Percentiles rank a stretch among this genome's conserved stretches.
Conservation (phyloP, 37 sponge, comb jelly and placozoan genomes). For the Eunapius fragilis region DNA sequence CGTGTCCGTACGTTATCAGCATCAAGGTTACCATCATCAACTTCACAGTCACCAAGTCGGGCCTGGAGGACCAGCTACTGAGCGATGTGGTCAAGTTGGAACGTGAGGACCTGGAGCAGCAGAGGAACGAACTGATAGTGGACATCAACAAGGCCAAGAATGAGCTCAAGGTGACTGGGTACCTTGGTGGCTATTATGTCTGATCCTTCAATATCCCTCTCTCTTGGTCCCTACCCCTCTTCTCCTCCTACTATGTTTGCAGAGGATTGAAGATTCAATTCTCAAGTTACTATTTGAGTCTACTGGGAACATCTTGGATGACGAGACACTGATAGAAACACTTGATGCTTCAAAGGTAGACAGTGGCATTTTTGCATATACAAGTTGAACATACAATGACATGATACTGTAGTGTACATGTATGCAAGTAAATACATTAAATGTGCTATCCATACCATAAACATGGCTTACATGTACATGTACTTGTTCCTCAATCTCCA, state of each 20-base stretch:
- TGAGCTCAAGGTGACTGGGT: slow-evolving; percentile 76
- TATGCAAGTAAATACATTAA: neutral
- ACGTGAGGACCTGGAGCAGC: slow-evolving; percentile 93
- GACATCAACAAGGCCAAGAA: slow-evolving; percentile 94
- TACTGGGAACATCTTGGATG: slow-evolving; percentile 95
- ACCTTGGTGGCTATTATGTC: neutral
- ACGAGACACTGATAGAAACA: slow-evolving; percentile 92
- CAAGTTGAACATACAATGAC: too few species aligned
- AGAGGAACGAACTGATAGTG: slow-evolving; percentile 91
- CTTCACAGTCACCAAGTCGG: slow-evolving; percentile 97
- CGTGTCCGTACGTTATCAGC: slow-evolving; percentile 95
- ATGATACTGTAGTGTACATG: too few species aligned
- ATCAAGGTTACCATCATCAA: slow-evolving; percentile 99
- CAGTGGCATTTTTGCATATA: neutral
- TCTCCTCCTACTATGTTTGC: neutral
- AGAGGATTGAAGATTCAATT: slow-evolving; percentile 95
- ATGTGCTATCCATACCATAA: neutral
- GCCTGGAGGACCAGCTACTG: slow-evolving; percentile 98
- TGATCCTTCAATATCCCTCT: too few species aligned
- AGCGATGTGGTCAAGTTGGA: slow-evolving; percentile 98
- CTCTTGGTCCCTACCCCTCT: neutral
- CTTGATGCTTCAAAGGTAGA: slow-evolving; percentile 87
- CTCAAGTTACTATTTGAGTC: slow-evolving; percentile 94
- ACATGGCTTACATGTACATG: neutral
- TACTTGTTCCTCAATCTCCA: too few species aligned